Evolutionary conservation across 2,113 vertebrate species (phyloP).

Genomic region (Muscicapa adusta): DNA sequence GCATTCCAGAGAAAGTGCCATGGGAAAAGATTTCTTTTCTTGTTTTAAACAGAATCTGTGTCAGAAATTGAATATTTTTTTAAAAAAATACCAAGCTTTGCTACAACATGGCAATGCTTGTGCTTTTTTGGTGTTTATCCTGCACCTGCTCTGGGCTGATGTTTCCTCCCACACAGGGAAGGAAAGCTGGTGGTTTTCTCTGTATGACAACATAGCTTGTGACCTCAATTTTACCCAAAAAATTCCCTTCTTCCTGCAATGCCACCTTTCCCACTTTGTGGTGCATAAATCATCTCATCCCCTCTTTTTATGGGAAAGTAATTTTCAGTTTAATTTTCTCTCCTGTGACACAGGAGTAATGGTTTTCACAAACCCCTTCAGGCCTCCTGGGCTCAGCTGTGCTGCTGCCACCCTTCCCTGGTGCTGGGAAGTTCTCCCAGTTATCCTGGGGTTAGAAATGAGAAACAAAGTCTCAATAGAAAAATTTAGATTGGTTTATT

Average conservation of each 20-base stretch:
- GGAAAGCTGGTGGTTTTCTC: not conserved
- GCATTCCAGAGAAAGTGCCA: not conserved
- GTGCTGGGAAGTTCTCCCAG: not conserved
- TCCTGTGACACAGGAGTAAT: not conserved
- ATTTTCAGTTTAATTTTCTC: constrained; percentile 1
- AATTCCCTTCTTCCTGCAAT: not conserved
- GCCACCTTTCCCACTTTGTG: not conserved
- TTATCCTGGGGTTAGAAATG: no score
- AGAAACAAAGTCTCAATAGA: no score
- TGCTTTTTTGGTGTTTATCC: not conserved
- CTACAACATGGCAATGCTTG: not conserved
- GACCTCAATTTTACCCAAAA: not conserved
- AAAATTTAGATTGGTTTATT: no score
- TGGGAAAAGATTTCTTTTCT: not conserved
- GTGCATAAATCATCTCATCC: not conserved
- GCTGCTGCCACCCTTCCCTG: not conserved
- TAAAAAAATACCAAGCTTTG: not conserved
- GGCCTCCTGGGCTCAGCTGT: not conserved
- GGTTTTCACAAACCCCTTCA: not conserved
- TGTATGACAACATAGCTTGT: not conserved
- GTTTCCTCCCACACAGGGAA: not conserved
- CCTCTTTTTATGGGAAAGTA: not conserved
- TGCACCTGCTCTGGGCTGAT: accelerated
- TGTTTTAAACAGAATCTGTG: not conserved
- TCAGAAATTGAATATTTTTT: not conserved